These are phyloP conservation scores for Drosophila pandora DNA, from an alignment of 1,140 invertebrate species.

Conservation along the genomic window DNA sequence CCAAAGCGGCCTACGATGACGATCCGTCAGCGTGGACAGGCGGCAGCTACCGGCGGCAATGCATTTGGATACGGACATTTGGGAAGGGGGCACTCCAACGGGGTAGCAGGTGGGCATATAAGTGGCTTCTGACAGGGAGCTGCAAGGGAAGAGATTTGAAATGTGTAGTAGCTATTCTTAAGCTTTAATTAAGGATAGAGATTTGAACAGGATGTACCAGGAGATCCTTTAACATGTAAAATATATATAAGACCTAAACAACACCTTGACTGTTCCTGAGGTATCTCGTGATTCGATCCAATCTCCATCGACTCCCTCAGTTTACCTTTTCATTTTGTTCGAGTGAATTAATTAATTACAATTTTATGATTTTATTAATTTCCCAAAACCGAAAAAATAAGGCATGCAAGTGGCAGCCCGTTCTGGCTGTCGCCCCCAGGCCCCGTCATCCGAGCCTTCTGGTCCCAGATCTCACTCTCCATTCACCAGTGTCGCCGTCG, in stretches of 20 bases:
- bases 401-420: slow-evolving; percentile 33
- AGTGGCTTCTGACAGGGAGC: too few species aligned
- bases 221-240: not conserved
- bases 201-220: too few species aligned
- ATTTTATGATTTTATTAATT: slow-evolving; percentile 82
- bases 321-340: slow-evolving; percentile 37
- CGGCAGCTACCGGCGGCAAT: slow-evolving; percentile 63
- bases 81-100: slow-evolving; percentile 7
- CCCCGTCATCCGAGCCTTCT: not conserved
- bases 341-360: slow-evolving; percentile 76
- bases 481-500: slow-evolving; percentile 29
- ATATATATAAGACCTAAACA: not conserved
- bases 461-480: not conserved
- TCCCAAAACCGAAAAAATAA: slow-evolving; percentile 59
- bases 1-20: slow-evolving; percentile 48
- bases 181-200: too few species aligned
- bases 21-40: slow-evolving; percentile 34
- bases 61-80: slow-evolving; percentile 46
- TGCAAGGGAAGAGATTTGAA: too few species aligned
- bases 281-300: slow-evolving; percentile 4
- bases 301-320: not conserved
- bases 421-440: slow-evolving; percentile 16
- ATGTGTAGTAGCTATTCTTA: too few species aligned
- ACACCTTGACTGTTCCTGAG: not conserved
- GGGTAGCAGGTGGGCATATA: slow-evolving; percentile 1